Evolutionary conservation across 2,888 invertebrate species (phyloP).

Genomic region (Dyspetes luteomarginatus): DNA sequence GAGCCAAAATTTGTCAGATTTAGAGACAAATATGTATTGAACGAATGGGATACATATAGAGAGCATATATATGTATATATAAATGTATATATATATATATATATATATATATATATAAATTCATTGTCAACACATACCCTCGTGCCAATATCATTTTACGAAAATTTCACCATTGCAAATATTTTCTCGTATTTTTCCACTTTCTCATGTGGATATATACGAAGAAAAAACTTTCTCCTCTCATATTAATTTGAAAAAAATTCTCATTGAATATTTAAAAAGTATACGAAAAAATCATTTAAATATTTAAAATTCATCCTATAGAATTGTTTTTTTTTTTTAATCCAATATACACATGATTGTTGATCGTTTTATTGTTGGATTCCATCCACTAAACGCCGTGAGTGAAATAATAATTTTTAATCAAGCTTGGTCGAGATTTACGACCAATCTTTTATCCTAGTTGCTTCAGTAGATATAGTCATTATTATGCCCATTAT

Average conservation of each 20-base stretch:
- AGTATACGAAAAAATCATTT: not conserved
- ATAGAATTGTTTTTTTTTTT: not conserved
- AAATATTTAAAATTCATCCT: not conserved
- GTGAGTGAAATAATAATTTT: not conserved
- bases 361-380: not conserved
- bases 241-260: not conserved
- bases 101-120: too few relatives aligned
- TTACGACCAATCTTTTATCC: not conserved
- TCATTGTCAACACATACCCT: too few relatives aligned
- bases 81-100: too few relatives aligned
- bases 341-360: not conserved
- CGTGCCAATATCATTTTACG: slow-evolving; percentile 10
- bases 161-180: slow-evolving; percentile 5
- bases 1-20: too few relatives aligned
- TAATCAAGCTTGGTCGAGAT: not conserved
- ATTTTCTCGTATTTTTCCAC: not conserved
- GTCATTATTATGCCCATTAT: not conserved
- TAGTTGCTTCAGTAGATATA: not conserved
- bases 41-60: too few relatives aligned
- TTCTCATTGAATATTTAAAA: too few relatives aligned
- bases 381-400: not conserved
- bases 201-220: not conserved
- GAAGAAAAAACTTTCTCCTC: not conserved
- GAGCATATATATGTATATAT: too few relatives aligned
- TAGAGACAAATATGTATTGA: too few relatives aligned